Evolutionary conservation across 1,140 invertebrate species (phyloP), one percentile per base, ranked within the genome.

Genomic region (Aphelenchoides fujianensis): DNA sequence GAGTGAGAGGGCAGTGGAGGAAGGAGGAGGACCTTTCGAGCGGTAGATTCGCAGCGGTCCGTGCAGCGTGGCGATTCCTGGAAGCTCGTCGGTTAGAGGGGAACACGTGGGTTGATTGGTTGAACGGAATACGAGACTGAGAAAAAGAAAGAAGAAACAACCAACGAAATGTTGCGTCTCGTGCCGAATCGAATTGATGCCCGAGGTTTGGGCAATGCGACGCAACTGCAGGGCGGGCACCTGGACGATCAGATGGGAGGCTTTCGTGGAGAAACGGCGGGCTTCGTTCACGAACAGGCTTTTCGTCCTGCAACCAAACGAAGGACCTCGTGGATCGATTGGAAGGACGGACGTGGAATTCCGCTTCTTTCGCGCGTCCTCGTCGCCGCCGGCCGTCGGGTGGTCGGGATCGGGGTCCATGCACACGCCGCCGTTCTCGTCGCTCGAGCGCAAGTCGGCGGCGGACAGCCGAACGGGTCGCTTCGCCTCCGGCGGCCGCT

Each of bases 151-250:
- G 9, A 55, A 57, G n/a, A 5, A 61, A 31, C 19, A 31, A 81
- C 79, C 80, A 34, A 78, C 81, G 70, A 82, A 82, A 69, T 83
- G 81, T 37, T 81, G 72, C 3, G 78, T 81, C 48, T 79, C 78
- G 27, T 71, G 9, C 27, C 52, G 48, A 1, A 79, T 19, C 19
- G 79, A 81, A 41, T 55, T 72, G 36, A 72, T 74, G 19, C 80
- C 77, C 41, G 73, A 55, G 9, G 79, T 79, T 16, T 72, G 67
- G 28, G 70, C 69, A 16, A 81, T 80, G 61, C 69, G 75, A 48
- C 69, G 70, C 9, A 81, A 59, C 32, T 82, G 79, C 16, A 48
- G 63, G 12, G 70, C 72, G 1, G 79, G 79, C 31, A 81, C 73
- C 30, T 75, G 72, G 9, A 81, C 63, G 52, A 82, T 81, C 48